Evolutionary conservation across 2,888 invertebrate species (phyloP), one percentile per base, ranked within the genome.

Genomic region (Geotrupes spiniger): DNA sequence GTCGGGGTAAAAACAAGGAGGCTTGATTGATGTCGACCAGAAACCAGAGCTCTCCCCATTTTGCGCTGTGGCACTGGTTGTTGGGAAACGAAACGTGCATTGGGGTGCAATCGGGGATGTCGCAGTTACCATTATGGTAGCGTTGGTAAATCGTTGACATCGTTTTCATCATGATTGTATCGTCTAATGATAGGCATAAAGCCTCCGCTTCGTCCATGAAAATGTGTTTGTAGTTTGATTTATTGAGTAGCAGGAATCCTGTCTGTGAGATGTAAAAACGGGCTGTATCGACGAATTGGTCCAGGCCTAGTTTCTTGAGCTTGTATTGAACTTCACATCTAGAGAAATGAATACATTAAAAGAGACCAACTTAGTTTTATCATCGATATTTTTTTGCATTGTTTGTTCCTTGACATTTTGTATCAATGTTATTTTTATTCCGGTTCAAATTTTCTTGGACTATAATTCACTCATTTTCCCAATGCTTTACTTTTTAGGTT

Each of bases 171-270:
- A 68, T 63, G 14, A 70, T 69, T 9, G 50, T 53, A 17, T 57
- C 56, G 33, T 65, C 61, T 44, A 72, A 69, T 3, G 69, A 63
- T 14, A 72, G 51, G 53, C 68, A 69, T 2, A 68, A 60, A 0
- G 69, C 71, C 56, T 72, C 71, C 3, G 69, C 61, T 61, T 72
- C 71, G 42, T 72, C 71, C 68, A 71, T 69, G 45, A 70, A 71
- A 27, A 72, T 61, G 49, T 72, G 71, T 39, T 64, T 65, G 53
- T 72, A 72, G 26, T 56, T 60, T 9, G 53, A 59, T n/a, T 55
- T 57, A 49, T 63, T 67, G 10, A 59, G 53, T 39, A 54, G 55
- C 1, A 69, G 42, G 44, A 72, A 71, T 25, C 63, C 64, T 1
- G 54, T 51, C 27, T 60, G 59, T 0, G 68, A 63, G 33, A 72